A percentile compares a stretch with the other conserved stretches of the same genome.
Conservation (phyloP, 2,888 invertebrate species). For the Acleris literana region DNA sequence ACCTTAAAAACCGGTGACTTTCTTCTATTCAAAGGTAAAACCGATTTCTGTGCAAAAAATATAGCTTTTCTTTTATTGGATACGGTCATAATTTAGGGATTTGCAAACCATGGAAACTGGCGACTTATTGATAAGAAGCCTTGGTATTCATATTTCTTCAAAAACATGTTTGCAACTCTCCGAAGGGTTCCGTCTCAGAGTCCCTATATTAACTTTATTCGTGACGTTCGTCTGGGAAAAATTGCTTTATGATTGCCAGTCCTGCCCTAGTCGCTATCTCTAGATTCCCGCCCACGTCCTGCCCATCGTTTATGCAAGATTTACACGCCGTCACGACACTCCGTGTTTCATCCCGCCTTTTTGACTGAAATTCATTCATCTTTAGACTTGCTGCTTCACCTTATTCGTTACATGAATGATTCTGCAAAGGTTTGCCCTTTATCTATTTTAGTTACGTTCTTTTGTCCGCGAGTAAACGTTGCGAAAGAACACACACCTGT, state of each 20-base stretch:
- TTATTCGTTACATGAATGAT: slow-evolving; percentile 23
- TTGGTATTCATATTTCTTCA: background rate
- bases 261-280: slow-evolving; percentile 14
- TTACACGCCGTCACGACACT: slow-evolving; percentile 26
- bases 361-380: slow-evolving; percentile 18
- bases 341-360: slow-evolving; percentile 14
- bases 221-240: slow-evolving; percentile 3
- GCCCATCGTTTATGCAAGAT: slow-evolving; percentile 30
- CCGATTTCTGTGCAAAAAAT: too few relatives aligned
- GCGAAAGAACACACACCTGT: slow-evolving; percentile 33
- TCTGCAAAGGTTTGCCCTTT: slow-evolving; percentile 44
- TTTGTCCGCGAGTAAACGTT: slow-evolving; percentile 26
- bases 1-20: too few relatives aligned
- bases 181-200: background rate
- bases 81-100: too few relatives aligned
- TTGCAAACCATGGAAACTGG: too few relatives aligned
- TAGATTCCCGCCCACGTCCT: slow-evolving; percentile 24
- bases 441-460: slow-evolving; percentile 30
- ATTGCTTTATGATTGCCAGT: slow-evolving; percentile 30
- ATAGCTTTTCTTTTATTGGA: too few relatives aligned
- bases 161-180: background rate
- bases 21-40: too few relatives aligned
- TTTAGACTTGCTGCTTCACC: slow-evolving; percentile 5
- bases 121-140: too few relatives aligned
- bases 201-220: slow-evolving; percentile 6